Base-by-base conservation (phyloP, 2,888 invertebrate species). In the Dynastes maya region DNA sequence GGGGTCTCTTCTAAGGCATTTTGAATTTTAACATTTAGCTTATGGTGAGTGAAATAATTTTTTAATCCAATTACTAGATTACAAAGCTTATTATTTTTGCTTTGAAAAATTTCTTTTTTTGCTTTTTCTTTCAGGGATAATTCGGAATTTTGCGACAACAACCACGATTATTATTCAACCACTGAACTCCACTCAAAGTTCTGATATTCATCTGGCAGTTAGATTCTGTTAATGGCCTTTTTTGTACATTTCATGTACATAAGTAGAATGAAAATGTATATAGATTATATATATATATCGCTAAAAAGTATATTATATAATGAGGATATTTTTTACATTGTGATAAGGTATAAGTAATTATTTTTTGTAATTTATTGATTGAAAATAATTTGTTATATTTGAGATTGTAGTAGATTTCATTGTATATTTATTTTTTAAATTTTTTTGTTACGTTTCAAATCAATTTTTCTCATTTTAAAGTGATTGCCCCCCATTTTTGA, bases 121-220 rank as follows among this genome's bases (percentile, higher is more conserved):
- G 5, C 8, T 22, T 3, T 9, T 51, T 68, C 27, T 40, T 67
- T 4, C 63, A 78, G 78, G 53, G 71, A 71, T n/a, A 64, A 29
- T 0, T 64, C 71, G 29, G 78, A 72, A 64, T 72, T 78, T 27
- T 29, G n/a, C 2, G 55, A 22, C 22, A 64, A 70, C 49, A 27
- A 74, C 13, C 40, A 78, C 53, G 51, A 32, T 53, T 78, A 78
- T 64, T 32, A 72, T 51, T 64, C 78, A 11, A 78, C 77, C 1
- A 49, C 78, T 11, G 71, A 78, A 40, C 45, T 78, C 1, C 63
- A 78, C 29, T 71, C 78, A n/a, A 78, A 78, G 45, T 78, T 71
- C 45, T 78, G 49, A 77, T 6, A 61, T 55, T 16, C 2, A 22
- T 8, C 16, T 22, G 5, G 16, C 16, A 11, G 45, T 45, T 45